These are phyloP conservation scores for Mesaphorura yosii DNA, from an alignment of 1,140 invertebrate genomes.

Conservation along the genomic window DNA sequence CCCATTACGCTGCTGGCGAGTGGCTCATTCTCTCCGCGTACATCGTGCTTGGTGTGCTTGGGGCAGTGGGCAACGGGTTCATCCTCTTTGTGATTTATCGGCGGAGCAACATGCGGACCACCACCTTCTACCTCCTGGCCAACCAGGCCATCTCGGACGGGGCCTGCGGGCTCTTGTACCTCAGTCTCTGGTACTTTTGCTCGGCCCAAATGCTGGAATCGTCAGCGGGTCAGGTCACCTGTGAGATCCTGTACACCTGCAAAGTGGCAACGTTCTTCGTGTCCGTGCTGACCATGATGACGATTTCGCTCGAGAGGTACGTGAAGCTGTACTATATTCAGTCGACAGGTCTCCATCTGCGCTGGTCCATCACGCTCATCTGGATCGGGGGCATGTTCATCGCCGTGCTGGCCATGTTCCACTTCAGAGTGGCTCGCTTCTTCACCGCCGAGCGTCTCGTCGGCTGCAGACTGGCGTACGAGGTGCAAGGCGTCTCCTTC, in stretches of 20 bases:
- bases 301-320: not conserved
- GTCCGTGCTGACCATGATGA: not conserved
- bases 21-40: not conserved
- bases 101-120: not conserved
- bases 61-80: not conserved
- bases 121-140: not conserved
- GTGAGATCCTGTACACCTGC: constrained; percentile 1
- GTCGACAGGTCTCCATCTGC: not conserved
- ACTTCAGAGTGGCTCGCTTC: not conserved
- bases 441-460: constrained; percentile 4
- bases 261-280: constrained; percentile 5
- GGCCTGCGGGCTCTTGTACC: not conserved
- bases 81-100: constrained; percentile 2
- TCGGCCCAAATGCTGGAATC: not conserved
- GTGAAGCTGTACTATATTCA: constrained; percentile 1
- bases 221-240: not conserved
- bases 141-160: constrained; percentile 1
- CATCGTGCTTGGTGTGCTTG: not conserved
- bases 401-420: constrained; percentile 1
- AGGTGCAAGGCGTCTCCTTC: not conserved
- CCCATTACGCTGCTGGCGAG: not conserved
- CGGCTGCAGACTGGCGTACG: constrained; percentile 1
- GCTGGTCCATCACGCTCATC: not conserved
- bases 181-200: not conserved
- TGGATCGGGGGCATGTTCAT: not conserved